Percentiles rank a stretch among this genome's conserved stretches.
Conservation (phyloP, 53 echinoderm and acorn worm species). For the Zoroaster sp. region DNA sequence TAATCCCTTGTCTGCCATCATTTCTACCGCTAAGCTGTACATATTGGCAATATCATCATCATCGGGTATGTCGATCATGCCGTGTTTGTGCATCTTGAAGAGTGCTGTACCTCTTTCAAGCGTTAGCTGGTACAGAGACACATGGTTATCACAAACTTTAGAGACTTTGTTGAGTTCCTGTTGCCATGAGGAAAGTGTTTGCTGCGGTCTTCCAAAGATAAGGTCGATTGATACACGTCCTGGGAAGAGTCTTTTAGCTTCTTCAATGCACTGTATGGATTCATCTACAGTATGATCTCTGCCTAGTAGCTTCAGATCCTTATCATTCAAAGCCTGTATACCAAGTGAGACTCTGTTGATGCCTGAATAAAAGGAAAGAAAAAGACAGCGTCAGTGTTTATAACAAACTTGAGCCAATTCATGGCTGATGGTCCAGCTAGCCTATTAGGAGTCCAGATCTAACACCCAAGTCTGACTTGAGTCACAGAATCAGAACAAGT, state of each 20-base stretch:
- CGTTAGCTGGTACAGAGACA: constrained; percentile 93
- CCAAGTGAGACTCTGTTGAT: constrained; percentile 94
- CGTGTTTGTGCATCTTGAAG: constrained; percentile 67
- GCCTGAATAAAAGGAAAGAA: constrained; percentile 50
- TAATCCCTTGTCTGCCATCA: constrained; percentile 64
- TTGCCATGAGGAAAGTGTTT: constrained; percentile 68
- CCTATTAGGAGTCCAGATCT: no score
- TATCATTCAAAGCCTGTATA: constrained; percentile 72
- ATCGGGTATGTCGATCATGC: constrained; percentile 62
- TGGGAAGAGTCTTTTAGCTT: constrained; percentile 75
- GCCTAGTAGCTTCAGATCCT: constrained; percentile 71
- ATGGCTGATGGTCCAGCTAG: no score
- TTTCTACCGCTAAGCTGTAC: constrained; percentile 78
- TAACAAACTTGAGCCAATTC: no score
- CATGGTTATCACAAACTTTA: constrained; percentile 68
- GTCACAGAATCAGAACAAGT: no score
- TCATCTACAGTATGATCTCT: constrained; percentile 77
- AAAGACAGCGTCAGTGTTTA: no score
- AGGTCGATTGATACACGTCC: constrained; percentile 73
- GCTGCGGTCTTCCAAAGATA: constrained; percentile 86
- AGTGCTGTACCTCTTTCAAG: constrained; percentile 81
- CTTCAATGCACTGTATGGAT: constrained; percentile 63
- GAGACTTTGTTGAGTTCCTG: constrained; percentile 64
- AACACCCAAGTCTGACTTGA: no score
- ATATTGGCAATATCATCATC: constrained; percentile 78